Conservation (phyloP, 2,113 vertebrate species). For the Murina feae region DNA sequence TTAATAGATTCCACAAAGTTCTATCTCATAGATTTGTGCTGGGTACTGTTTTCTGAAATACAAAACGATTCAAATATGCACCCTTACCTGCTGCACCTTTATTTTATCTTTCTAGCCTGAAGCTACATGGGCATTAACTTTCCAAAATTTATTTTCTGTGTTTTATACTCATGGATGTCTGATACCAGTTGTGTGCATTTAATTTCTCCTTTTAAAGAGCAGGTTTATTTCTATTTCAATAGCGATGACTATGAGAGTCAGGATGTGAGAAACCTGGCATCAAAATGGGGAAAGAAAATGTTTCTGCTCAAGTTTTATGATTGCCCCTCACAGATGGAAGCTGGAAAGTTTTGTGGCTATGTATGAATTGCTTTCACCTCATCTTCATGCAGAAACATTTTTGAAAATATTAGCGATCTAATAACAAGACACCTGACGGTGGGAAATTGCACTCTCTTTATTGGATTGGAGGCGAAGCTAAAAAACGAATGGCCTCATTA, state of each 20-base stretch:
- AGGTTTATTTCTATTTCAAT: not conserved
- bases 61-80: not conserved
- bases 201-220: not conserved
- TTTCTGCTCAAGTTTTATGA: constrained; percentile 3
- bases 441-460: constrained; percentile 50
- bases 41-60: not conserved
- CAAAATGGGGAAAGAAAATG: not conserved
- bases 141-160: not conserved
- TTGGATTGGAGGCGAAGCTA: constrained; percentile 53
- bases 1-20: not conserved
- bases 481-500: constrained; percentile 29
- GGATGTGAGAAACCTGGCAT: not conserved
- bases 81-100: not conserved
- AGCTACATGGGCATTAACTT: not conserved
- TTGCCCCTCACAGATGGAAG: not conserved
- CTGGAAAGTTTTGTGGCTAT: not conserved
- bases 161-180: not conserved
- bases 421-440: constrained; percentile 27
- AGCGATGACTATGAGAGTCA: not conserved
- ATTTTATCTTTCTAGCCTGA: not conserved
- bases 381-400: not conserved
- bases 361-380: not conserved
- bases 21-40: not conserved
- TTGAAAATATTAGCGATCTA: constrained; percentile 44
- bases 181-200: not conserved